phyloP scores from a whole-genome alignment of 2,113 vertebrate genomes.

The Junco hyemalis region DNA sequence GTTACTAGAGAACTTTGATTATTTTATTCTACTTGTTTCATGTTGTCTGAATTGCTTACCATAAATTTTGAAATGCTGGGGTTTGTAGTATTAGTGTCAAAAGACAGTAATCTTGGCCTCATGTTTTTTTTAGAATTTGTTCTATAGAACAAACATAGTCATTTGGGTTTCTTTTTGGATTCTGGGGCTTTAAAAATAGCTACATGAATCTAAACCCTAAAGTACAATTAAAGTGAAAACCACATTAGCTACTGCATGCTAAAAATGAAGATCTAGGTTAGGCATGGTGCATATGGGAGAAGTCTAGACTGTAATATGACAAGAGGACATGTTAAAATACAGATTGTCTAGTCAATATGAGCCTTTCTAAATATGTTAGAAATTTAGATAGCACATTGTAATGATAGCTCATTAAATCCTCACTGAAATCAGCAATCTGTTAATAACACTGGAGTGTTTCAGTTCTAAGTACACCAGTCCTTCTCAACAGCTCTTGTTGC shows the following conservation, averaged over 20 bases:
- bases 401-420: background rate
- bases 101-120: background rate
- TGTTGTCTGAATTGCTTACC: background rate
- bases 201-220: background rate
- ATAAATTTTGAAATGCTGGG: background rate
- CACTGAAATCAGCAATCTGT: background rate
- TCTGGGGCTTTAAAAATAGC: background rate
- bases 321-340: background rate
- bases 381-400: background rate
- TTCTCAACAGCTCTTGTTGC: background rate
- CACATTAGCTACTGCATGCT: background rate
- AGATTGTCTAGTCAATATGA: background rate
- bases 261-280: background rate
- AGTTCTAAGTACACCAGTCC: background rate
- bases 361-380: background rate
- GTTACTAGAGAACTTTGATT: background rate
- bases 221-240: conserved; percentile 10
- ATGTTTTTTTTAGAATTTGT: background rate
- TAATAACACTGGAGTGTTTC: background rate
- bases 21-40: background rate
- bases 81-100: background rate
- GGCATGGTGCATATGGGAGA: background rate
- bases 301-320: conserved; percentile 7
- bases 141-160: background rate
- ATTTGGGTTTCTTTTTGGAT: background rate